Base-by-base conservation (phyloP, 2,113 vertebrate species). In the Laterallus jamaicensis region DNA sequence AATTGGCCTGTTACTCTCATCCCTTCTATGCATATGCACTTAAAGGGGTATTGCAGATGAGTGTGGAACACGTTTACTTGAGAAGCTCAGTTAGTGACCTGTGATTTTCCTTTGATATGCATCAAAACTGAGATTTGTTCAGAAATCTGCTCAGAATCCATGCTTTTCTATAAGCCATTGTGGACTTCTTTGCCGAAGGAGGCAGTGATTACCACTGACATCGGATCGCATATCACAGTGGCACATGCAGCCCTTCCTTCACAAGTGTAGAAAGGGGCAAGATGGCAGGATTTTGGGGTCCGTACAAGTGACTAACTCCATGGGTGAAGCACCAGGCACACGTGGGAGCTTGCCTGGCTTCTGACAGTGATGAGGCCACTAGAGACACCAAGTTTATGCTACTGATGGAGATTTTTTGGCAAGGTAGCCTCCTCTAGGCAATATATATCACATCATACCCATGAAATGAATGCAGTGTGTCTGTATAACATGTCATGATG, bases 371-470 rank as follows among this genome's bases (percentile, higher is more conserved):
- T 7, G 10, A 5, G 19, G 37, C 37, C 42, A 52, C 18, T 44
- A n/a, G 35, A 78, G 21, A 29, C 37, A 56, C 14, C 19, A 63
- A n/a, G n/a, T 25, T 68, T 9, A 84, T 2, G 4, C 6, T 71
- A 31, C 20, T 20, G 66, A 42, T 7, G 26, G 55, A 75, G 68
- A 49, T 18, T 18, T 22, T 22, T 1, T 64, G 9, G 4, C 14
- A 25, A 70, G 42, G 15, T 7, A 62, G 40, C 35, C 52, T 63
- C 42, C 32, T 20, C 62, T 35, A 71, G 67, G 32, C 29, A 31
- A 29, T 39, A 3, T 2, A 19, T 44, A 32, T 12, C 42, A 49
- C 0, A 0, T 5, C 11, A 9, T 12, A 21, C 15, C 35, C 76
- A 62, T 6, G 7, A 66, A 62, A 60, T 62, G 73, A 58, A 47